phyloP scores from a whole-genome alignment of 2,113 vertebrate species.

The Epinephelus fuscoguttatus region DNA sequence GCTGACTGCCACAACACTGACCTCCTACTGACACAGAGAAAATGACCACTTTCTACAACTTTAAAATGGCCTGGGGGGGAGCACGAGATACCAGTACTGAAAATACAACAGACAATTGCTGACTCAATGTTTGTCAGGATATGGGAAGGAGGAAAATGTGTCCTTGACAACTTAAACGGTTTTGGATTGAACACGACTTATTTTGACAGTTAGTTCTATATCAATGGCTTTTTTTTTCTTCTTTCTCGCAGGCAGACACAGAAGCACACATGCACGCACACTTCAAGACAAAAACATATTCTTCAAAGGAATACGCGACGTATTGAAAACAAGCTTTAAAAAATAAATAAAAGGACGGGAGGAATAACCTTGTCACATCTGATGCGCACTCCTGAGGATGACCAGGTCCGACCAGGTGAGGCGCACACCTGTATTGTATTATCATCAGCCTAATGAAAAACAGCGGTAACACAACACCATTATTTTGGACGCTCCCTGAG shows the following conservation, averaged over 20 bases:
- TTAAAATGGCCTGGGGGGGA: constrained; percentile 71
- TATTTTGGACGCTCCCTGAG: constrained; percentile 69
- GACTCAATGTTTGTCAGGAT: constrained; percentile 80
- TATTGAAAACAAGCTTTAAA: constrained; percentile 27
- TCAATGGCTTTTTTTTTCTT: constrained; percentile 61
- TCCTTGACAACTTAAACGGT: constrained; percentile 80
- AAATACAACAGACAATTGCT: constrained; percentile 79
- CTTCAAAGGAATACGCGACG: constrained; percentile 38
- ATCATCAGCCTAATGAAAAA: constrained; percentile 55
- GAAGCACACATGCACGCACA: constrained; percentile 11
- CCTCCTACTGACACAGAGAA: constrained; percentile 77
- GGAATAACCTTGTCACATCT: constrained; percentile 25
- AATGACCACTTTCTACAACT: constrained; percentile 80
- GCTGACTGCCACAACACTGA: constrained; percentile 74
- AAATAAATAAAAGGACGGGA: not conserved
- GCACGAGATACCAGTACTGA: constrained; percentile 60
- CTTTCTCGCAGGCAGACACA: constrained; percentile 42
- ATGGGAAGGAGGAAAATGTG: constrained; percentile 71
- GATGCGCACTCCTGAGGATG: constrained; percentile 33
- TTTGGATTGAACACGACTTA: constrained; percentile 78
- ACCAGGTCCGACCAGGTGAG: constrained; percentile 34
- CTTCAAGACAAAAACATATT: constrained; percentile 49
- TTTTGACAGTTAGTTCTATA: constrained; percentile 80
- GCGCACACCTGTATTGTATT: constrained; percentile 43
- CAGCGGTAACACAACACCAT: constrained; percentile 57